A percentile compares a stretch with the other conserved stretches of the same genome.
These are phyloP conservation scores for Bemisia tabaci DNA, from an alignment of 1,140 invertebrate genomes.

Conservation along the genomic window DNA sequence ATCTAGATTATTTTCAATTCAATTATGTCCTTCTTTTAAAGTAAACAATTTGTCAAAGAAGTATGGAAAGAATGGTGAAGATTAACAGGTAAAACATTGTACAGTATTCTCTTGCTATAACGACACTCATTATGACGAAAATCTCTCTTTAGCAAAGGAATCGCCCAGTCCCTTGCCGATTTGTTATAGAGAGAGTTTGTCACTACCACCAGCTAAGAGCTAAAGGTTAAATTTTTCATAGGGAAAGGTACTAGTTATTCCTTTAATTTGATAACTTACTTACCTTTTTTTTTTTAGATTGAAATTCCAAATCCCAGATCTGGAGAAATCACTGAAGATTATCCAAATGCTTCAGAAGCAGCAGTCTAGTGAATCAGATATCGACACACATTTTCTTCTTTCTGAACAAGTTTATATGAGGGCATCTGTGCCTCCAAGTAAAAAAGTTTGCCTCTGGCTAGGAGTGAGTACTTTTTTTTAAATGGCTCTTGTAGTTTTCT, in stretches of 20 bases:
- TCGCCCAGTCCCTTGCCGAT: neutral
- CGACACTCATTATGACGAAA: neutral
- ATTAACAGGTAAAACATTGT: no score
- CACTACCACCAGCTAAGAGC: neutral
- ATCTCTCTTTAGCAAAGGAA: neutral
- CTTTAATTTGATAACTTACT: neutral
- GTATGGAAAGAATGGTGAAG: no score
- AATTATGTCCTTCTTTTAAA: no score
- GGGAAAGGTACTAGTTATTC: neutral
- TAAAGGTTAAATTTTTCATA: no score
- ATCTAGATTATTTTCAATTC: no score
- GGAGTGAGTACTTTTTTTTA: slow-evolving; percentile 42
- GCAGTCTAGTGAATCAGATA: slow-evolving; percentile 39
- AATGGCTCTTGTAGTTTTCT: no score
- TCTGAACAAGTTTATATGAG: slow-evolving; percentile 93
- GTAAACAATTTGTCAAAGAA: no score
- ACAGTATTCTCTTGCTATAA: neutral
- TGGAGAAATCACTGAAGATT: slow-evolving; percentile 82
- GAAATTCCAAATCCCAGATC: slow-evolving; percentile 81
- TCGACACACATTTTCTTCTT: slow-evolving; percentile 83
- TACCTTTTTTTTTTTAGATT: slow-evolving; percentile 35
- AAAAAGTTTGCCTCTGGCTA: slow-evolving; percentile 93
- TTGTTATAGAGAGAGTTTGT: neutral
- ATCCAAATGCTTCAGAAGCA: slow-evolving; percentile 74
- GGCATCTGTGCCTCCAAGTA: slow-evolving; percentile 71